Base-by-base conservation (phyloP, 2,113 vertebrate species). In the Chroicocephalus ridibundus region DNA sequence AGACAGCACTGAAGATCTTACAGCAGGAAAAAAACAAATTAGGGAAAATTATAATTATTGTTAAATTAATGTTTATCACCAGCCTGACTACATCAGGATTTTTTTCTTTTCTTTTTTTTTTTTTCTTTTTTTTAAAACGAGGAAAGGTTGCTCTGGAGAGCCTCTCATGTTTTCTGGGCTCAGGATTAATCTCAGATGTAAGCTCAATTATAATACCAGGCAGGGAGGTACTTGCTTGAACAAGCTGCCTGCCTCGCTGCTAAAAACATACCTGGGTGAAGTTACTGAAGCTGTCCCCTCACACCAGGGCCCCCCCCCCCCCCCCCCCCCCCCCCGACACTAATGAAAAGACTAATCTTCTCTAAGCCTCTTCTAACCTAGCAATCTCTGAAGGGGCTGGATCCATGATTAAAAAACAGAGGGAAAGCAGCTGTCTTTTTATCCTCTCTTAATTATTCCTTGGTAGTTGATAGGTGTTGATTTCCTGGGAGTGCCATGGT, bases 341-440 rank as follows among this genome's bases (percentile, higher is more conserved):
- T 98, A 98, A 98, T 98, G 97, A 98, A 98, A 97, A 98, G 95
- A 88, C 96, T 98, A 98, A 98, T 98, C 98, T 98, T 96, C 81
- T 94, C 96, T 98, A 98, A 99, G 96, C 98, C 98, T 94, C 84
- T 88, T 93, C 93, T 97, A 98, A 98, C 98, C 98, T 94, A 86
- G 92, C 99, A 99, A 99, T 99, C 98, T 95, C 98, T 96, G 75
- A 62, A 61, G 92, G 94, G 95, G 79, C 60, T 94, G 58, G 58
- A 82, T 86, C 46, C 49, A 65, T 99, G 98, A 99, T 99, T 99
- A 99, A 98, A 98, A 96, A 95, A 19, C 89, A 90, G 94, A 91
- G 72, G 90, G 78, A 87, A 96, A 96, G 95, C 98, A 98, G 98
- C 98, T 98, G 98, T 94, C 96, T 98, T 96, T 98, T 98, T 98